Percentiles rank a stretch among this genome's conserved stretches.
Conservation (phyloP, 2,797 vertebrate species). For the Arnoldichthys spilopterus region DNA sequence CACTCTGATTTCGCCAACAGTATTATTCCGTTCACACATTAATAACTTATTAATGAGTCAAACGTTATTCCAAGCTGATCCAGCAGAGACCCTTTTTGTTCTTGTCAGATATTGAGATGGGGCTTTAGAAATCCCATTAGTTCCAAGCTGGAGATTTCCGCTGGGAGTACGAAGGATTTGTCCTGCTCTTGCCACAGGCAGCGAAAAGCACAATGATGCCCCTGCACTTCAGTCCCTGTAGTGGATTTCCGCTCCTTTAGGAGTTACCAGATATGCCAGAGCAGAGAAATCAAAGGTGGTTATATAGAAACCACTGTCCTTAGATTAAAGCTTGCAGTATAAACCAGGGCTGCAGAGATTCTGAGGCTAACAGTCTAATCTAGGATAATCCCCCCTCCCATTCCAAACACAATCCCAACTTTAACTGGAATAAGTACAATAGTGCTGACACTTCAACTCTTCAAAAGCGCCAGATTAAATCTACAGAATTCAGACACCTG, state of each 20-base stretch:
- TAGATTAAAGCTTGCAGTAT: constrained; percentile 48
- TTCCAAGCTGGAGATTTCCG: constrained; percentile 43
- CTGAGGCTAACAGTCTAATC: constrained; percentile 34
- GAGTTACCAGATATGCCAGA: constrained; percentile 28
- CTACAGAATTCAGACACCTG: constrained; percentile 6
- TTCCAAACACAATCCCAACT: constrained; percentile 38
- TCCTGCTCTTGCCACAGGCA: constrained; percentile 46
- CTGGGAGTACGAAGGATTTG: constrained; percentile 52
- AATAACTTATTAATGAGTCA: constrained; percentile 58
- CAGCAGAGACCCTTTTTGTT: constrained; percentile 50
- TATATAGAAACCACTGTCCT: constrained; percentile 29
- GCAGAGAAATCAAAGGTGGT: constrained; percentile 27
- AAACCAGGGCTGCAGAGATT: constrained; percentile 23
- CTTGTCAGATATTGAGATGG: constrained; percentile 57
- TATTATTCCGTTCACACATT: constrained; percentile 50
- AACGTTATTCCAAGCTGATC: constrained; percentile 41
- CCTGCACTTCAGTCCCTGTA: constrained; percentile 22
- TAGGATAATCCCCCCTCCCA: constrained; percentile 40
- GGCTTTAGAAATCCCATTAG: constrained; percentile 63
- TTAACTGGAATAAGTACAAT: constrained; percentile 32
- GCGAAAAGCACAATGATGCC: constrained; percentile 46
- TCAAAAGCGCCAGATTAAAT: constrained; percentile 32
- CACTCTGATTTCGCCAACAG: constrained; percentile 40
- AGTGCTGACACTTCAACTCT: constrained; percentile 41
- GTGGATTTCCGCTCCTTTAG: constrained; percentile 23